Percentiles rank a stretch among this genome's conserved stretches.
Evolutionary conservation across 2,888 invertebrate species (phyloP).

Genomic region (Eustalomyia histrio): DNA sequence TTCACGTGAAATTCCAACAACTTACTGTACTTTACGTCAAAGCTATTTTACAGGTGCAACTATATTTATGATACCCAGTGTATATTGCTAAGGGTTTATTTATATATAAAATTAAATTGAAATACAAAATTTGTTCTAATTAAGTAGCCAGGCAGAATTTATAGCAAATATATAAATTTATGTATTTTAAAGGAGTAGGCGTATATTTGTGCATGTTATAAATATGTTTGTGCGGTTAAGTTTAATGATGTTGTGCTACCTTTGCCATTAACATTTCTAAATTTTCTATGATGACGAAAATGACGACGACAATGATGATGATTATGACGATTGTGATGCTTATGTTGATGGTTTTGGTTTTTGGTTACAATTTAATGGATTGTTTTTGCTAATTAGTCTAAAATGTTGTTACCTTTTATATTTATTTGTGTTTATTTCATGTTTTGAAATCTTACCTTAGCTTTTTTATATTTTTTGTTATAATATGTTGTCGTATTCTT

Average conservation of each 20-base stretch:
- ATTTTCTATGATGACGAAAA: background rate
- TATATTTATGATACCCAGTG: no score
- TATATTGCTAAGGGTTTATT: no score
- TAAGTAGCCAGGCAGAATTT: background rate
- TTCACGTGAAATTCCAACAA: no score
- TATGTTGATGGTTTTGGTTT: constrained; percentile 52
- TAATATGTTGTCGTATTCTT: background rate
- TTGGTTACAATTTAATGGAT: constrained; percentile 62
- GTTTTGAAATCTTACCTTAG: background rate
- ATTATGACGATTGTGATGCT: constrained; percentile 18
- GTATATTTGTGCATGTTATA: background rate
- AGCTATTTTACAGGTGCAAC: no score
- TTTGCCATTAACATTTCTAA: background rate
- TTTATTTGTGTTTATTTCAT: constrained; percentile 1
- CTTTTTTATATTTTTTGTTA: background rate
- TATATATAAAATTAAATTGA: no score
- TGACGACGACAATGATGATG: background rate
- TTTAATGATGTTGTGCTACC: background rate
- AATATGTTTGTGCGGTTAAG: background rate
- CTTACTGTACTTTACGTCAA: no score
- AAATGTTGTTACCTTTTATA: constrained; percentile 38
- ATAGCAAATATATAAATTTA: constrained; percentile 2
- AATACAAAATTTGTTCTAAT: constrained; percentile 3
- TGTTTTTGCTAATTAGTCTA: constrained; percentile 57
- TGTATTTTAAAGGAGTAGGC: constrained; percentile 4